These are phyloP conservation scores for Drosophila lacteicornis DNA, from an alignment of 1,140 invertebrate genomes.

Conservation along the genomic window DNA sequence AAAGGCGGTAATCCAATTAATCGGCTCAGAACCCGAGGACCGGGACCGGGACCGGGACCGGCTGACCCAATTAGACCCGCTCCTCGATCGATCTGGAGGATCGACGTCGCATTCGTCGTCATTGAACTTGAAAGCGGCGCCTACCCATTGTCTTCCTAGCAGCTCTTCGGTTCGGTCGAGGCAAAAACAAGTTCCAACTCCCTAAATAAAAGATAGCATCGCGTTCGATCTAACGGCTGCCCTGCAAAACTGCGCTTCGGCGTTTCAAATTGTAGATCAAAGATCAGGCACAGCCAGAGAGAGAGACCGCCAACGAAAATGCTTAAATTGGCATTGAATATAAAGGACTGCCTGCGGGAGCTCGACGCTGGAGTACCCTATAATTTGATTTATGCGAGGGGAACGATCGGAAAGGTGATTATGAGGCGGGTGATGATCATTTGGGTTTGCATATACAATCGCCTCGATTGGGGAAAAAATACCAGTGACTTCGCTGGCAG, in stretches of 20 bases:
- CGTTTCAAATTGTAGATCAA: constrained; percentile 84
- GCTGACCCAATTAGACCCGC: constrained; percentile 81
- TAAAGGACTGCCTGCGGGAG: constrained; percentile 45
- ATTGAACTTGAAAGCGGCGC: constrained; percentile 79
- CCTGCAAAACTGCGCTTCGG: constrained; percentile 59
- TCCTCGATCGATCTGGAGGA: constrained; percentile 49
- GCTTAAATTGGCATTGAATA: constrained; percentile 78
- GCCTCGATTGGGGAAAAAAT: background rate
- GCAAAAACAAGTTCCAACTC: constrained; percentile 77
- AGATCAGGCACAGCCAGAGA: constrained; percentile 68
- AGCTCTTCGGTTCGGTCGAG: constrained; percentile 10
- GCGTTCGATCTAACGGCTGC: constrained; percentile 76
- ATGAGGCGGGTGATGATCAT: constrained; percentile 23
- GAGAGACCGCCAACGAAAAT: constrained; percentile 52
- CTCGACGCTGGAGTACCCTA: constrained; percentile 65
- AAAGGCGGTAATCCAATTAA: constrained; percentile 84
- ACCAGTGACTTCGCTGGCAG: background rate
- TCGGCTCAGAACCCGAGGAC: constrained; percentile 60
- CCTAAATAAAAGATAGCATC: constrained; percentile 76
- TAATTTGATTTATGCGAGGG: constrained; percentile 40
- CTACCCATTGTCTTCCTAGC: constrained; percentile 68
- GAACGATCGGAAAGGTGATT: constrained; percentile 37
- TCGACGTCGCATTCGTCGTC: constrained; percentile 19
- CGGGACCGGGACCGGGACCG: background rate
- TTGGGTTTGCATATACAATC: constrained; percentile 11